Base-by-base conservation (phyloP, 2,797 vertebrate species). In the Ataeniobius toweri region DNA sequence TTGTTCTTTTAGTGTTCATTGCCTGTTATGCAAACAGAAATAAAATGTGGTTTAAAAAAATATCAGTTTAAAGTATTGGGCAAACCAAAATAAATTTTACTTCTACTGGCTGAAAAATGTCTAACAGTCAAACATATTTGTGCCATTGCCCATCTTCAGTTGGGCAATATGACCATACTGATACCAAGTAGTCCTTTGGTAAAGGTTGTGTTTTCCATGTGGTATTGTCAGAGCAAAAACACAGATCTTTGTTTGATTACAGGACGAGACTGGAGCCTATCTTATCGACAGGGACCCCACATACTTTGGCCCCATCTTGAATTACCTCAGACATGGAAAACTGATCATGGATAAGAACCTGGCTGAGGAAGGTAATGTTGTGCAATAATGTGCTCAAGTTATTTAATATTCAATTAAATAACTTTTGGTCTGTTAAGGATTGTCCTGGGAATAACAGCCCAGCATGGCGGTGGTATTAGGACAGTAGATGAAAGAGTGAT, bases 201-300 rank as follows among this genome's bases (percentile, higher is more conserved):
- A 67, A n/a, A 24, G 39, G 36, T 68, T n/a, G 31, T 7, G 16
- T 67, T 41, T 61, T 24, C 9, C 8, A 7, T 67, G 63, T 28
- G 7, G 16, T 20, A 39, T 26, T 31, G 39, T 68, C 41, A 68
- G 44, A 69, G 24, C 44, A 46, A 69, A 41, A 69, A 44, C 24
- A 69, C 13, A 5, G 12, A 46, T 46, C 24, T 1, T 18, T 50
- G 0, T 18, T 56, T 86, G 77, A 55, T 67, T 50, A 1, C 94
- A 99, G 98, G 98, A 99, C 3, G 96, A 98, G 90, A 98, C 97
- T 0, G 98, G 97, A 26, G 97, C 97, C 0, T 99, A 97, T 94
- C 96, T 99, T 89, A 99, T 98, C 55, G 98, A 99, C 93, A 96
- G 98, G 85, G 97, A 98, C 90, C 97, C 97, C 83, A 98, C 97